Conservation (phyloP, 2,888 invertebrate species). For the Diarsia brunnea region DNA sequence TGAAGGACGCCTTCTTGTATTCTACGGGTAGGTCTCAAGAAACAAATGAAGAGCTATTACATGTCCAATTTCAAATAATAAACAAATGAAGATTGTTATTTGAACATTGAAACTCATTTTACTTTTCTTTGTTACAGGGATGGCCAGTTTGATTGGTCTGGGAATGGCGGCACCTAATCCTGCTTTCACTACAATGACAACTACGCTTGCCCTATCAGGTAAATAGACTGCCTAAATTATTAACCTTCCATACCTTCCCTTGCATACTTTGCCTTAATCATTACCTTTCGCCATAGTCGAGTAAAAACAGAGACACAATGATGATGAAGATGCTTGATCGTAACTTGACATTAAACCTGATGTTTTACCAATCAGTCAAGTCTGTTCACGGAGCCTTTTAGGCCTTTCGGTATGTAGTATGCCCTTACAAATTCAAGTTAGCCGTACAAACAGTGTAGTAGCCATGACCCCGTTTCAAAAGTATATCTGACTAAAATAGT, state of each 20-base stretch:
- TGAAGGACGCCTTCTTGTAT: constrained; percentile 92
- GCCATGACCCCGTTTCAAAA: constrained; percentile 16
- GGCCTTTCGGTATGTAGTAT: not conserved
- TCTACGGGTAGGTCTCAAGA: constrained; percentile 91
- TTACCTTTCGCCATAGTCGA: too few relatives aligned
- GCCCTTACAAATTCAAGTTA: not conserved
- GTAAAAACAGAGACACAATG: not conserved
- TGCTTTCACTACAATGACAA: constrained; percentile 96
- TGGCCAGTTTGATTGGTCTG: constrained; percentile 93
- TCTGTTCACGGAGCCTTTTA: not conserved
- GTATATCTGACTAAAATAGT: not conserved
- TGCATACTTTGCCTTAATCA: too few relatives aligned
- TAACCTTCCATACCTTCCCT: too few relatives aligned
- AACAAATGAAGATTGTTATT: not conserved
- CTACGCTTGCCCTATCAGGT: constrained; percentile 95
- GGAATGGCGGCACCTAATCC: constrained; percentile 95
- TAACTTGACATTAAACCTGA: not conserved
- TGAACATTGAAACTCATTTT: not conserved
- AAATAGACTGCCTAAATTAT: constrained; percentile 66
- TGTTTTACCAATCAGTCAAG: not conserved
- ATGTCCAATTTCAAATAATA: not conserved
- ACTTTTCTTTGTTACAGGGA: constrained; percentile 83
- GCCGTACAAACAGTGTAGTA: constrained; percentile 6
- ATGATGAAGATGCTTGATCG: not conserved
- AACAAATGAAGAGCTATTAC: not conserved